Conservation (phyloP, 1,140 invertebrate species). For the Proctacanthus coquilletti region DNA sequence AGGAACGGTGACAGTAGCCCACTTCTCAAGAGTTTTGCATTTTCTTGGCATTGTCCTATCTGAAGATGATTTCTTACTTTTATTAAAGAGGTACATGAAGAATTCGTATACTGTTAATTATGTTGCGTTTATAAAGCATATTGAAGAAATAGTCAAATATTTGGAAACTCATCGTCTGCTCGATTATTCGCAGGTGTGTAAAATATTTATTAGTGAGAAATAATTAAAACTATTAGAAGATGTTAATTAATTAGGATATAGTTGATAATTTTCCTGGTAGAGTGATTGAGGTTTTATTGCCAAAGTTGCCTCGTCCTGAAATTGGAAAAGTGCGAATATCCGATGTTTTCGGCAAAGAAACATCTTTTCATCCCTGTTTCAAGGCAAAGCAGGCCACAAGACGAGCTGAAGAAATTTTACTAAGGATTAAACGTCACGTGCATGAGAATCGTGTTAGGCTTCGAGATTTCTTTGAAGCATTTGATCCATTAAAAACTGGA, state of each 20-base stretch:
- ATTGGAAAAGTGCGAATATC: constrained; percentile 35
- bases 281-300: constrained; percentile 44
- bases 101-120: constrained; percentile 55
- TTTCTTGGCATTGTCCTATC: constrained; percentile 46
- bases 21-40: constrained; percentile 51
- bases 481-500: constrained; percentile 43
- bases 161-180: constrained; percentile 14
- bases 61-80: constrained; percentile 45
- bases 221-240: too few species aligned
- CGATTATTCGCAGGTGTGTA: constrained; percentile 16
- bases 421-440: constrained; percentile 30
- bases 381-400: constrained; percentile 26
- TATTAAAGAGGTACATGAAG: constrained; percentile 50
- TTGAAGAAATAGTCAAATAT: constrained; percentile 37
- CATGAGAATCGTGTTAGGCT: constrained; percentile 41
- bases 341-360: constrained; percentile 35
- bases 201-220: too few species aligned
- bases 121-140: constrained; percentile 46
- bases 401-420: constrained; percentile 23
- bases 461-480: constrained; percentile 42
- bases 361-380: constrained; percentile 39
- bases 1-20: constrained; percentile 49
- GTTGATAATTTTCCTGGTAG: constrained; percentile 40
- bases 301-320: constrained; percentile 46
- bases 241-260: constrained; percentile 33